Evolutionary conservation across 2,888 invertebrate genomes (phyloP).

Genomic region (Nebria brevicollis): DNA sequence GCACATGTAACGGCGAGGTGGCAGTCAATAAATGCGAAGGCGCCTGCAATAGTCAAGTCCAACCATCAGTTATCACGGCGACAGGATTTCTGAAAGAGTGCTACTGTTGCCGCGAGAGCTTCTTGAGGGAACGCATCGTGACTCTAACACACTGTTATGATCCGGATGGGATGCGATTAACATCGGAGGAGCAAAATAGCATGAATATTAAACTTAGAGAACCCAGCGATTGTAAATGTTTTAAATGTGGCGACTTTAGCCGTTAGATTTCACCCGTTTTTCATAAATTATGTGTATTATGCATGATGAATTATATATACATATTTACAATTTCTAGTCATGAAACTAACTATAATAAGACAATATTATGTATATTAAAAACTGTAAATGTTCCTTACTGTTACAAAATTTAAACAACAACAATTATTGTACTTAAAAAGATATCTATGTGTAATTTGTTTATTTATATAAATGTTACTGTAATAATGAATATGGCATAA

Average conservation of each 20-base stretch:
- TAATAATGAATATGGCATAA: not conserved
- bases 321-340: no score
- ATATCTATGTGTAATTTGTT: not conserved
- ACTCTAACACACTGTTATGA: constrained; percentile 88
- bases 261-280: constrained; percentile 63
- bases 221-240: constrained; percentile 90
- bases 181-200: constrained; percentile 73
- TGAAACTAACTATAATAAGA: not conserved
- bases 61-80: constrained; percentile 87
- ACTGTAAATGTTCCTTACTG: not conserved
- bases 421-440: not conserved
- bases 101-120: constrained; percentile 90
- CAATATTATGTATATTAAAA: not conserved
- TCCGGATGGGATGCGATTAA: constrained; percentile 83
- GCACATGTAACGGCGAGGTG: constrained; percentile 91
- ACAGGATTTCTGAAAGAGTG: constrained; percentile 80
- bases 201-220: constrained; percentile 88
- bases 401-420: not conserved
- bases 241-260: constrained; percentile 87
- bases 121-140: constrained; percentile 81
- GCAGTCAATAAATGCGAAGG: constrained; percentile 95
- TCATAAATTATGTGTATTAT: not conserved
- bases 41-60: constrained; percentile 89
- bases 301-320: no score
- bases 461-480: not conserved